Percentiles rank a stretch among this genome's conserved stretches.
Evolutionary conservation across 2,888 invertebrate species (phyloP).

Genomic region (Ptychoptera contaminata): DNA sequence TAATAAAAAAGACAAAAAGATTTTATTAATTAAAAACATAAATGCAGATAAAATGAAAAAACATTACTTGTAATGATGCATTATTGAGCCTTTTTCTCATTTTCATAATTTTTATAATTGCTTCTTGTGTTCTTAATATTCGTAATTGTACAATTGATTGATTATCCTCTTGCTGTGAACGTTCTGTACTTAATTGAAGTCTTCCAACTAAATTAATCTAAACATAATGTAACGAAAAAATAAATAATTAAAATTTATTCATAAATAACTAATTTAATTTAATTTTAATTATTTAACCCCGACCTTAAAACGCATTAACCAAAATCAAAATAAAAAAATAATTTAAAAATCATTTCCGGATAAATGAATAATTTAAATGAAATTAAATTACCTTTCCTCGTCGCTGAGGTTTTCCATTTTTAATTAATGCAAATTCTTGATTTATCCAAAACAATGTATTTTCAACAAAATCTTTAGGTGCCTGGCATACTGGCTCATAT

Average conservation of each 20-base stretch:
- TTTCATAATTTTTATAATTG: constrained; percentile 97
- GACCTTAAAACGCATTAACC: too few species aligned
- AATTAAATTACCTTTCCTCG: constrained; percentile 58
- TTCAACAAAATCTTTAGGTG: constrained; percentile 88
- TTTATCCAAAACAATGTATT: constrained; percentile 91
- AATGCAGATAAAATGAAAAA: constrained; percentile 1
- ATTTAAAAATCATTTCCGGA: neutral
- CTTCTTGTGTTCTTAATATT: constrained; percentile 87
- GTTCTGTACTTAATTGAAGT: constrained; percentile 85
- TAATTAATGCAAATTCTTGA: constrained; percentile 87
- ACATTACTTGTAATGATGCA: constrained; percentile 67
- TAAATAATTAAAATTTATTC: neutral
- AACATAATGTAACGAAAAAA: constrained; percentile 12
- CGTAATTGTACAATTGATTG: constrained; percentile 95
- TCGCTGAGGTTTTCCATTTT: constrained; percentile 88
- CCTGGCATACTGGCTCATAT: constrained; percentile 63
- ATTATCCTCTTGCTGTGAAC: constrained; percentile 93
- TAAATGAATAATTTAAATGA: neutral
- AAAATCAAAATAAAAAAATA: neutral
- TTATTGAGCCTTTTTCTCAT: constrained; percentile 92
- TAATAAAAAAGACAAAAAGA: constrained; percentile 13
- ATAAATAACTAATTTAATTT: too few species aligned
- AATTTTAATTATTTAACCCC: too few species aligned
- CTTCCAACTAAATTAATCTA: constrained; percentile 87
- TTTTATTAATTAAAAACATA: constrained; percentile 1